These are phyloP conservation scores for Poeciliopsis infans DNA, from an alignment of 2,797 vertebrate species.

Conservation along the genomic window DNA sequence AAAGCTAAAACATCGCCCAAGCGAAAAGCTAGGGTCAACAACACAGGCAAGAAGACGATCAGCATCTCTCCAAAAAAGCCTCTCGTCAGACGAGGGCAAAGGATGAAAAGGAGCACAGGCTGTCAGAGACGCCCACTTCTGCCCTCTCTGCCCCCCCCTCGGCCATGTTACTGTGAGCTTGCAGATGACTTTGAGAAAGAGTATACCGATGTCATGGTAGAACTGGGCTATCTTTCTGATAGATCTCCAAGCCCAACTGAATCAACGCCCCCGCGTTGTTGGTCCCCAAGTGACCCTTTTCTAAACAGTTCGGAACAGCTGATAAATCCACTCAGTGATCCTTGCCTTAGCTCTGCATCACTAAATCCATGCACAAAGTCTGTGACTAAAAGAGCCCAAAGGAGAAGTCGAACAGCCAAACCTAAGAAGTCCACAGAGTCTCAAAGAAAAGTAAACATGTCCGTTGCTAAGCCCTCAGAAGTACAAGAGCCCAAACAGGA, in stretches of 20 bases:
- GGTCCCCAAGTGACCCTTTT: conserved; percentile 95
- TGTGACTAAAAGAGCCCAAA: conserved; percentile 73
- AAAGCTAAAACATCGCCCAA: conserved; percentile 91
- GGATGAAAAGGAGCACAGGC: conserved; percentile 77
- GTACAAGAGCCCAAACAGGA: conserved; percentile 76
- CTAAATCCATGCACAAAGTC: conserved; percentile 54
- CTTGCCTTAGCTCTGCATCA: conserved; percentile 74
- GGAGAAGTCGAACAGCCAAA: conserved; percentile 80
- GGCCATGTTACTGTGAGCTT: conserved; percentile 88
- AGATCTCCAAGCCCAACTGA: conserved; percentile 89
- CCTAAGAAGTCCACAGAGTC: conserved; percentile 72
- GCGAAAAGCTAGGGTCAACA: conserved; percentile 88
- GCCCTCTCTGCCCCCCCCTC: conserved; percentile 84
- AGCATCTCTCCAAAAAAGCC: conserved; percentile 83
- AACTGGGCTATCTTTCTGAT: conserved; percentile 96
- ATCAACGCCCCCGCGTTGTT: conserved; percentile 94
- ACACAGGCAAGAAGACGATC: conserved; percentile 84
- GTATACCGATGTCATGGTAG: conserved; percentile 95
- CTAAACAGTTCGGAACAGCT: conserved; percentile 83
- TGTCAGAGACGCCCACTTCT: conserved; percentile 52
- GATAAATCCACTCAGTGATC: conserved; percentile 85
- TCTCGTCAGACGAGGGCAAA: conserved; percentile 67
- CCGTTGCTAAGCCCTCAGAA: conserved; percentile 69
- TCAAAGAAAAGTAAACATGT: conserved; percentile 78
- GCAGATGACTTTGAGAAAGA: conserved; percentile 88